These are phyloP conservation scores for Entelurus aequoreus DNA, from an alignment of 2,113 vertebrate species.

Conservation along the genomic window DNA sequence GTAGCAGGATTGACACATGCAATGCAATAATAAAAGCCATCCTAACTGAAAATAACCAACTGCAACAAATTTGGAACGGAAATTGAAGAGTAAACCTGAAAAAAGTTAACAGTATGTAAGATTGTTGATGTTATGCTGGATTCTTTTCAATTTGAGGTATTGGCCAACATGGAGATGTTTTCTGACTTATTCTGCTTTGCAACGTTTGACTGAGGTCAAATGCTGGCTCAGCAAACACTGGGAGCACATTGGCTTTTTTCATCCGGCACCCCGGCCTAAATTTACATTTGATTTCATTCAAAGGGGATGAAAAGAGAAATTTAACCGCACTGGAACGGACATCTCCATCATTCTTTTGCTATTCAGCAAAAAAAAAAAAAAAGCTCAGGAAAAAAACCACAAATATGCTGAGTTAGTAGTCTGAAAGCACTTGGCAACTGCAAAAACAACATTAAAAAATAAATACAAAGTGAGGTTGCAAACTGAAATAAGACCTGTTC, in stretches of 20 bases:
- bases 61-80: constrained; percentile 5
- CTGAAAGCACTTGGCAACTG: constrained; percentile 18
- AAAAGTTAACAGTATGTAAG: background rate
- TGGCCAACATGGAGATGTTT: constrained; percentile 36
- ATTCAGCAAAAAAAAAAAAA: constrained; percentile 57
- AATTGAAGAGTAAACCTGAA: constrained; percentile 5
- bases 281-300: constrained; percentile 61
- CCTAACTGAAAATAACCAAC: constrained; percentile 4
- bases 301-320: constrained; percentile 19
- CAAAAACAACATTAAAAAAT: constrained; percentile 3
- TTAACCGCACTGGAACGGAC: constrained; percentile 30
- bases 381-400: constrained; percentile 26
- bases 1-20: no score
- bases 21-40: background rate
- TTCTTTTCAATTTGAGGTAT: constrained; percentile 20
- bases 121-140: background rate
- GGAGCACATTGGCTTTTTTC: constrained; percentile 28
- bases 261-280: constrained; percentile 54
- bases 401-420: constrained; percentile 51
- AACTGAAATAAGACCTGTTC: constrained; percentile 15
- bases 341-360: constrained; percentile 28
- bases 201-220: constrained; percentile 53
- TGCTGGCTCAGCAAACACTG: constrained; percentile 55
- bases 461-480: constrained; percentile 17
- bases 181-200: constrained; percentile 39